Base-by-base conservation (phyloP, 2,888 invertebrate genomes). In the Apotomis turbidana region DNA sequence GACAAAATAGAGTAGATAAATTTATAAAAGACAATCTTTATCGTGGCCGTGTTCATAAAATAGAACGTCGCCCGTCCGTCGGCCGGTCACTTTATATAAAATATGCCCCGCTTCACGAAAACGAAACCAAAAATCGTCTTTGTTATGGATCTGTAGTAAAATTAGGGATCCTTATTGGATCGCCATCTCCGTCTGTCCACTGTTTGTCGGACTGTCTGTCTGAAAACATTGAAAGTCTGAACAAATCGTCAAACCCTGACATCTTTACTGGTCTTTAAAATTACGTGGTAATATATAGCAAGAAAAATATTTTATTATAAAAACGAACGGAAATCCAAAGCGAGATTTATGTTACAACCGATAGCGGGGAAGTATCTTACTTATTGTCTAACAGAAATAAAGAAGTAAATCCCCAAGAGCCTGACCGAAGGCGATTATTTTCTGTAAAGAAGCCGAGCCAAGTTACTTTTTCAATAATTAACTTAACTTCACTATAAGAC, bases 1-100 rank as follows among this genome's bases (percentile, higher is more conserved):
- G 71, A 77, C 70, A 76, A 70, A 73, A 78, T 72, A 74, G 74
- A 68, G 71, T 57, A 68, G 67, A 71, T 68, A 67, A 71, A 68
- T 71, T 68, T 71, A 61, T 67, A 71, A 62, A 67, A 71, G 67
- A 49, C 57, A 57, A 68, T 68, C 71, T 71, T 68, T 71, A 61
- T 67, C 68, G 62, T 59, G 54, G 58, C 54, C 36, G 62, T 51
- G 46, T 71, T 58, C 62, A 63, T 72, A 72, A 72, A 68, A 68
- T 63, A 68, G 8, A 49, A 62, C 55, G 51, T 57, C 10, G 70
- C 61, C 36, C 38, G 54, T 5, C 46, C 12, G 58, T 36, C 10
- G 63, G 58, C 63, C 58, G 38, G 60, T 27, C 58, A 36, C 58
- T 63, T 49, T 52, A 66, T 13, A 60, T 55, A 60, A 70, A 62